Evolutionary conservation across 2,888 invertebrate genomes (phyloP), one percentile per base, ranked within the genome.

Genomic region (Dasysyrphus albostriatus): DNA sequence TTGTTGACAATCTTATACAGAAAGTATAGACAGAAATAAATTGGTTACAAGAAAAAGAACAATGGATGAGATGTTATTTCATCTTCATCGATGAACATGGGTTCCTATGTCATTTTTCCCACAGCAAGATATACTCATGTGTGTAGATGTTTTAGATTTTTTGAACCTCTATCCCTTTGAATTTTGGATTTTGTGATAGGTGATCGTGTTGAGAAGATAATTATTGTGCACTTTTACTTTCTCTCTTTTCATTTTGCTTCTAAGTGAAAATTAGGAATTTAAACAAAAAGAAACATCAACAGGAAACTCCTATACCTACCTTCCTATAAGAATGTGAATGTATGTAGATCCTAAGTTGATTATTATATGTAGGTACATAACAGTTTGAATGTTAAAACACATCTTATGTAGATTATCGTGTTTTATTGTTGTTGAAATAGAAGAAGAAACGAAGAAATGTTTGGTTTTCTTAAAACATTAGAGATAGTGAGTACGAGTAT

Each of bases 31-130:
- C 87, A 87, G 78, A 75, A 70, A 87, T 87, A 83, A 87, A 87
- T 87, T 87, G 87, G 72, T 83, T 58, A 78, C 74, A 83, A 34
- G 39, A 70, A 83, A 87, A 65, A 58, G 83, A 51, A 78, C 83
- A 82, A 82, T 82, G 39, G 85, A 75, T 83, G 34, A 76, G 83
- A 87, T 87, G 58, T 78, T 82, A 83, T 87, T 87, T 83, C 83
- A 87, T 78, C 70, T 69, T 56, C 61, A 75, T 72, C 44, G 67
- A 67, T 37, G 34, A 29, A 80, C n/a, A 65, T 59, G 39, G 61
- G 78, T 73, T 59, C 34, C 67, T 73, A 70, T 79, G 78, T 79
- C 61, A 83, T 72, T 87, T 69, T 87, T 83, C 87, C 47, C 87
- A 87, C 87, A 87, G 87, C 83, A 82, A 78, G 85, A 77, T 82